phyloP scores from a whole-genome alignment of 2,888 invertebrate genomes.

The Hydroisotoma schaefferi region DNA sequence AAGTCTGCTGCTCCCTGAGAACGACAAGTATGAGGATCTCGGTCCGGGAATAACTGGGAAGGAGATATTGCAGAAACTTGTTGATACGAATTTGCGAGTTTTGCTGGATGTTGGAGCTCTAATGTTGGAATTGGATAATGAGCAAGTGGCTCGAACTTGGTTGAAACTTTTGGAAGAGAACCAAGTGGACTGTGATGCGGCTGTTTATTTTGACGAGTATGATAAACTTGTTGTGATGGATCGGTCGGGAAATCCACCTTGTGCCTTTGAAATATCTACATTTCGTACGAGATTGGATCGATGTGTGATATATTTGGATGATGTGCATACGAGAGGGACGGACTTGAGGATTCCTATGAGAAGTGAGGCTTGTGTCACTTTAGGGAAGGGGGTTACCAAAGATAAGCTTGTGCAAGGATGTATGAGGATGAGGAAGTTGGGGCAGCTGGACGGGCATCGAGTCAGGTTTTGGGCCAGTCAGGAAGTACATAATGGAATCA shows the following conservation, averaged over 20 bases:
- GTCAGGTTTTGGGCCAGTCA: slow-evolving; percentile 30
- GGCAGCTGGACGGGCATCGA: slow-evolving; percentile 18
- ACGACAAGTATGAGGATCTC: slow-evolving; percentile 21
- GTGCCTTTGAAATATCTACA: slow-evolving; percentile 22
- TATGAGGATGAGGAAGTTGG: slow-evolving; percentile 35
- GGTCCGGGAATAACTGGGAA: slow-evolving; percentile 11
- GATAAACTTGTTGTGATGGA: slow-evolving; percentile 25
- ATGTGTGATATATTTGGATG: slow-evolving; percentile 34
- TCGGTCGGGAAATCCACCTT: slow-evolving; percentile 4
- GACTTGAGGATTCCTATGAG: slow-evolving; percentile 31
- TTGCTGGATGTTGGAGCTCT: slow-evolving; percentile 34
- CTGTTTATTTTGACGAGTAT: slow-evolving; percentile 27
- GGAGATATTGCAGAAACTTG: slow-evolving; percentile 17
- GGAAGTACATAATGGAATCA: slow-evolving; percentile 26
- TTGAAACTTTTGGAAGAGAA: slow-evolving; percentile 13
- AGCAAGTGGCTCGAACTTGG: slow-evolving; percentile 30
- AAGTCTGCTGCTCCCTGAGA: slow-evolving; percentile 18
- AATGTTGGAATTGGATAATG: slow-evolving; percentile 32
- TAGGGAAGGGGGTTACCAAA: slow-evolving; percentile 31
- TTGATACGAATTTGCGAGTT: slow-evolving; percentile 8
- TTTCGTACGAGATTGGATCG: slow-evolving; percentile 19
- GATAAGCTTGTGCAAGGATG: slow-evolving; percentile 38
- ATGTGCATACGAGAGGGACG: slow-evolving; percentile 35
- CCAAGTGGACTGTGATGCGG: slow-evolving; percentile 12
- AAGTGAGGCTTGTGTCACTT: slow-evolving; percentile 23